Conservation (phyloP, 2,797 vertebrate species). For the Menidia menidia region DNA sequence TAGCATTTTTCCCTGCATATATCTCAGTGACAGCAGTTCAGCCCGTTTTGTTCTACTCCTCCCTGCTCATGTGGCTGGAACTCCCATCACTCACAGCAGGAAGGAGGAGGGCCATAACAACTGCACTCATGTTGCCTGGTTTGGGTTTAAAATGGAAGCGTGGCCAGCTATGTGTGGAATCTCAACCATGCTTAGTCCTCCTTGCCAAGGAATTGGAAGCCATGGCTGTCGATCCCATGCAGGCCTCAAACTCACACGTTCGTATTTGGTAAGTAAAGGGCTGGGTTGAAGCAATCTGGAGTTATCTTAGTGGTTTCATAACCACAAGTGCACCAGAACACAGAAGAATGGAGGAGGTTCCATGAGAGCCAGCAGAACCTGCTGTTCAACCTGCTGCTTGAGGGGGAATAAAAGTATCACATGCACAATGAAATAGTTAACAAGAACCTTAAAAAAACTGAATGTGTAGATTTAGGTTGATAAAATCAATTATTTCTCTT, state of each 20-base stretch:
- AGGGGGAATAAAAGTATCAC: slow-evolving; percentile 23
- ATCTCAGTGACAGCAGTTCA: slow-evolving; percentile 52
- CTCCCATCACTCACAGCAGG: slow-evolving; percentile 43
- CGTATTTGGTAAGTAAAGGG: slow-evolving; percentile 73
- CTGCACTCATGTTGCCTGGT: slow-evolving; percentile 68
- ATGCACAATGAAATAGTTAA: slow-evolving; percentile 23
- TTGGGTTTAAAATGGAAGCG: slow-evolving; percentile 82
- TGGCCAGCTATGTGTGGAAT: slow-evolving; percentile 87
- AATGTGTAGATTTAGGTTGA: slow-evolving; percentile 1
- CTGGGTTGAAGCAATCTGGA: slow-evolving; percentile 45
- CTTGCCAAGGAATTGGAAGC: slow-evolving; percentile 70
- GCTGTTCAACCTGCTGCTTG: slow-evolving; percentile 65
- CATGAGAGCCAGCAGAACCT: slow-evolving; percentile 43
- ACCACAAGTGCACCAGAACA: slow-evolving; percentile 38
- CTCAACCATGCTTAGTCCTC: slow-evolving; percentile 74
- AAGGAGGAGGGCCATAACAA: slow-evolving; percentile 49
- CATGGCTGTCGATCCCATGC: slow-evolving; percentile 65
- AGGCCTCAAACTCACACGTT: slow-evolving; percentile 73
- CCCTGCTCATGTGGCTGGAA: slow-evolving; percentile 58
- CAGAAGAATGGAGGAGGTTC: slow-evolving; percentile 20
- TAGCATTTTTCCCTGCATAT: slow-evolving; percentile 50
- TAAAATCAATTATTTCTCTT: background rate
- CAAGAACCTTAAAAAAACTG: background rate
- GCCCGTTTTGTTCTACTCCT: slow-evolving; percentile 55
- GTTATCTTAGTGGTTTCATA: slow-evolving; percentile 52